Conservation (phyloP, 2,797 vertebrate genomes). For the Chelmon rostratus region DNA sequence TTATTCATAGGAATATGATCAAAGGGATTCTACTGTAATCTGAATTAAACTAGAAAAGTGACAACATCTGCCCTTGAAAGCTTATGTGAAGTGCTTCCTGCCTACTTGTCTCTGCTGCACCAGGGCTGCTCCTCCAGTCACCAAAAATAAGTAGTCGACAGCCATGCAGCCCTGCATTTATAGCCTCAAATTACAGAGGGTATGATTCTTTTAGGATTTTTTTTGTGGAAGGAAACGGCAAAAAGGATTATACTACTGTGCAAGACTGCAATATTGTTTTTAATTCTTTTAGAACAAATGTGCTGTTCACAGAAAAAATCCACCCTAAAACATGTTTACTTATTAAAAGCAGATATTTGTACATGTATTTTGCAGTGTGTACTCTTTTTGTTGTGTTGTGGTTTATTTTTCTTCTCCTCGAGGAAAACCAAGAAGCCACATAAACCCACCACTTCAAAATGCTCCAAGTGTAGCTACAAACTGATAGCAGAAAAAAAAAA, state of each 20-base stretch:
- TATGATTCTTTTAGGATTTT: neutral
- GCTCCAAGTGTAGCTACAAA: neutral
- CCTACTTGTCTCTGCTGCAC: neutral
- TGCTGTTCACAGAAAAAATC: neutral
- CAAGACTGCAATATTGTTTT: neutral
- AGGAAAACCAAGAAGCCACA: neutral
- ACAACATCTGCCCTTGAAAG: neutral
- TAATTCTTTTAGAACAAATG: neutral
- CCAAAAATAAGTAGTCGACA: neutral
- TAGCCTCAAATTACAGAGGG: neutral
- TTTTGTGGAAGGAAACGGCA: neutral
- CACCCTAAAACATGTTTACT: neutral
- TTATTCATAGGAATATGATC: neutral
- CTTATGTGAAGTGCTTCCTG: neutral
- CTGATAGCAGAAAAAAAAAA: neutral
- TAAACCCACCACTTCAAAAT: slow-evolving; percentile 1
- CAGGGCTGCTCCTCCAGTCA: neutral
- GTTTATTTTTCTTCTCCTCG: neutral
- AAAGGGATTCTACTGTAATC: neutral
- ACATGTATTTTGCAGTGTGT: neutral
- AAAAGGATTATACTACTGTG: neutral
- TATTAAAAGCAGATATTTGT: neutral
- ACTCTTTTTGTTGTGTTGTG: slow-evolving; percentile 1
- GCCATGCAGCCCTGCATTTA: neutral
- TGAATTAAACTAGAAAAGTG: neutral